Conservation (phyloP, 2,797 vertebrate species). For the Zonotrichia albicollis region DNA sequence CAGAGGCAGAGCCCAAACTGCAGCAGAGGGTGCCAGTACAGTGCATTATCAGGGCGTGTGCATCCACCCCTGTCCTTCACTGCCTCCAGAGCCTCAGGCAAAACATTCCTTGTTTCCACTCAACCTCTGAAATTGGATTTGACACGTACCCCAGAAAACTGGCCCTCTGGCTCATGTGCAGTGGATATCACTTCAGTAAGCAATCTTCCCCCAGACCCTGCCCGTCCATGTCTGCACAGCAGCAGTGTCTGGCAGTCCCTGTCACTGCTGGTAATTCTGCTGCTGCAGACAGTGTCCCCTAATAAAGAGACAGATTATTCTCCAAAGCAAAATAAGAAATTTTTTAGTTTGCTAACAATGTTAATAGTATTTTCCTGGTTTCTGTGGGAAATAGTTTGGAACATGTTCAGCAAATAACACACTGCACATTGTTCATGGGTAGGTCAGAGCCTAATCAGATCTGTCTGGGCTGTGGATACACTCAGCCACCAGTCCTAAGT, state of each 20-base stretch:
- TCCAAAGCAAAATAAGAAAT: background rate
- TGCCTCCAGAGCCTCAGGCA: background rate
- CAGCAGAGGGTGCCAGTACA: background rate
- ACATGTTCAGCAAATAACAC: background rate
- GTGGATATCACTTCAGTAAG: background rate
- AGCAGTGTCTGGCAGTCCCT: background rate
- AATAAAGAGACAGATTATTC: background rate
- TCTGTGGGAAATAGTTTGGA: background rate
- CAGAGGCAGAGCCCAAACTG: background rate
- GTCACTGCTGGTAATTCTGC: background rate
- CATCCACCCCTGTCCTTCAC: background rate
- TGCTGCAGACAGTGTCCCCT: background rate
- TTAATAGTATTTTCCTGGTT: background rate
- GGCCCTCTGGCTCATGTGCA: fast-evolving
- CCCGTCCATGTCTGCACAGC: fast-evolving
- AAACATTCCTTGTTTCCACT: background rate
- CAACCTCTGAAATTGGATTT: background rate
- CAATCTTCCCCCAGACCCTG: background rate
- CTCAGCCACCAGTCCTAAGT: background rate
- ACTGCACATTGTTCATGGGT: background rate
- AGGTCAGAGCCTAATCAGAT: background rate
- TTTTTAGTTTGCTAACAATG: background rate
- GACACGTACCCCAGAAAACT: background rate
- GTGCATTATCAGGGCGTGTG: background rate
- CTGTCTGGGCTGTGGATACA: background rate